Percentiles rank a stretch among this genome's conserved stretches.
Evolutionary conservation across 2,888 invertebrate genomes (phyloP).

Genomic region (Phengaris alcon): DNA sequence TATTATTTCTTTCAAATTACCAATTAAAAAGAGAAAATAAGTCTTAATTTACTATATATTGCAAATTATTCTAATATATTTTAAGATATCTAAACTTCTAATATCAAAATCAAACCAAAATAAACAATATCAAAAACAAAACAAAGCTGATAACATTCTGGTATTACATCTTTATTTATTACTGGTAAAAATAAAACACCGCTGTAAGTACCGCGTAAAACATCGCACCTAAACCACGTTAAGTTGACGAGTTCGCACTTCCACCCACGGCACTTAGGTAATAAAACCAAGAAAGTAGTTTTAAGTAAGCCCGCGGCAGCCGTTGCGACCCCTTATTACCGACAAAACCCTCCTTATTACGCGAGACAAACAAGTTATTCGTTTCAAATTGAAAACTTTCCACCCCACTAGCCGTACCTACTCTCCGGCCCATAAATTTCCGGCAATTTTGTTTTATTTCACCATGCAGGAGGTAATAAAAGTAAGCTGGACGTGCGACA

Average conservation of each 20-base stretch:
- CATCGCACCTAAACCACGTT: conserved; percentile 40
- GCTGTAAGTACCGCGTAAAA: conserved; percentile 37
- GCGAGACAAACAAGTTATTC: conserved; percentile 77
- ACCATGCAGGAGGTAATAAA: conserved; percentile 77
- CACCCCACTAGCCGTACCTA: conserved; percentile 75
- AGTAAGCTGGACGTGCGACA: conserved; percentile 79
- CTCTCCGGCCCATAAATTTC: conserved; percentile 75
- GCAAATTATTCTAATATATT: no score
- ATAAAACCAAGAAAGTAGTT: conserved; percentile 78
- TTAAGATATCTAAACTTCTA: no score
- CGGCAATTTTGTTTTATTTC: conserved; percentile 79
- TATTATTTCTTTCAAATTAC: no score
- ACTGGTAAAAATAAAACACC: conserved; percentile 9
- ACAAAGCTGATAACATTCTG: not conserved
- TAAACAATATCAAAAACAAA: no score
- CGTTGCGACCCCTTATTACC: conserved; percentile 71
- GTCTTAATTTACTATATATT: no score
- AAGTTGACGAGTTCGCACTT: conserved; percentile 48
- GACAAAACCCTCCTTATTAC: conserved; percentile 75
- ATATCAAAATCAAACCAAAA: no score
- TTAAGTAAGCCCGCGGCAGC: conserved; percentile 73
- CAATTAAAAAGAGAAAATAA: no score
- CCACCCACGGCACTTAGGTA: conserved; percentile 68
- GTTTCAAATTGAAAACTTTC: conserved; percentile 80
- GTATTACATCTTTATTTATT: conserved; percentile 12